These are phyloP conservation scores for Mobula hypostoma DNA, from an alignment of 2,113 vertebrate species.

Conservation along the genomic window DNA sequence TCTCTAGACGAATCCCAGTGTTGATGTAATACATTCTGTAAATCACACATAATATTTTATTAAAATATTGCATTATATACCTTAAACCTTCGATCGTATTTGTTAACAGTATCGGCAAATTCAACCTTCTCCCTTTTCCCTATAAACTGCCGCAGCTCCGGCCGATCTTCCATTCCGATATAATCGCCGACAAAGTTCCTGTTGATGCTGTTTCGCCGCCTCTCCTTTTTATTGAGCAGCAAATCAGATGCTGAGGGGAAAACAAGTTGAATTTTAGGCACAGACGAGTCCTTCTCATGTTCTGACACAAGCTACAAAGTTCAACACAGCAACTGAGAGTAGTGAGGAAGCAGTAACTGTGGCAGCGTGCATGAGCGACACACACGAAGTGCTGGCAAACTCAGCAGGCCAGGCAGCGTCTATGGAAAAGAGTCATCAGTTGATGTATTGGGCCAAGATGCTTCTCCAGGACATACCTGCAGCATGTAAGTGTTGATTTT, in stretches of 20 bases:
- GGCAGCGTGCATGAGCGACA: too few relatives aligned
- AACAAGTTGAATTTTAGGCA: background rate
- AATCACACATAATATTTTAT: too few relatives aligned
- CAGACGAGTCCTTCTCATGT: background rate
- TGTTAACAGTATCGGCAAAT: slow-evolving; percentile 87
- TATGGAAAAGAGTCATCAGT: too few relatives aligned
- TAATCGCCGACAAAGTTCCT: slow-evolving; percentile 96
- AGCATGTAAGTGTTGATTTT: background rate
- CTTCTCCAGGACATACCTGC: too few relatives aligned
- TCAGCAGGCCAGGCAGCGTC: too few relatives aligned
- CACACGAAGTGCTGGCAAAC: too few relatives aligned
- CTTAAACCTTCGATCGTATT: slow-evolving; percentile 90
- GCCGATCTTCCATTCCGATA: slow-evolving; percentile 88
- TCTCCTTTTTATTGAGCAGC: slow-evolving; percentile 86
- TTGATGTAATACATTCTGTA: too few relatives aligned
- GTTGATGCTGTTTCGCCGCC: slow-evolving; percentile 89
- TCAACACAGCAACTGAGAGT: background rate
- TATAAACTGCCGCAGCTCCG: slow-evolving; percentile 86
- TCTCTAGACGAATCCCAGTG: background rate
- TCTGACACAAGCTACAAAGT: background rate
- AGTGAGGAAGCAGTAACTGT: background rate
- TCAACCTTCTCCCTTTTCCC: slow-evolving; percentile 91
- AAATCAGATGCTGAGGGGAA: slow-evolving; percentile 76
- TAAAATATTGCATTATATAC: slow-evolving; percentile 49
- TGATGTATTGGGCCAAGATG: too few relatives aligned